phyloP scores from a whole-genome alignment of 53 echinoderm and acorn worm species.

The Glandiceps talaboti region DNA sequence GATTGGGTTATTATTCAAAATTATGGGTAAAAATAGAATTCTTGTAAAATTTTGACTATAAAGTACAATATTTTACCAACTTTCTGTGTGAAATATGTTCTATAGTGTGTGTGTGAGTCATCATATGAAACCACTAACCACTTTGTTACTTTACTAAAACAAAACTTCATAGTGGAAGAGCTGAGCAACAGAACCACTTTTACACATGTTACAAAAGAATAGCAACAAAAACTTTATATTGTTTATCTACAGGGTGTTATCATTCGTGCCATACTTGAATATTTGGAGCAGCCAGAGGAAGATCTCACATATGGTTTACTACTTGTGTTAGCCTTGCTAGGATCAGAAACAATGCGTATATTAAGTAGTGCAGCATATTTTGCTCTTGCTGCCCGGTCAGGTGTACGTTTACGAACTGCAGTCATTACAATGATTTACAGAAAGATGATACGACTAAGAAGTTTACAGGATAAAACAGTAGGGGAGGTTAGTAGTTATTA shows the following conservation, averaged over 20 bases:
- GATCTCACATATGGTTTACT: not conserved
- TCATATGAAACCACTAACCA: no score
- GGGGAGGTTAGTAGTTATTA: not conserved
- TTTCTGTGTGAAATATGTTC: no score
- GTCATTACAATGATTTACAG: not conserved
- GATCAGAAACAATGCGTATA: not conserved
- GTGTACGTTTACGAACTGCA: not conserved
- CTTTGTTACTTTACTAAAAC: no score
- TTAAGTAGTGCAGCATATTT: not conserved
- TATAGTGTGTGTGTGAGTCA: no score
- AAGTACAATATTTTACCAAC: no score
- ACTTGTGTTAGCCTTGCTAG: not conserved
- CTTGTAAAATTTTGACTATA: no score
- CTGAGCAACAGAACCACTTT: no score
- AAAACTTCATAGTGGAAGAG: no score
- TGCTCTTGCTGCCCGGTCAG: not conserved
- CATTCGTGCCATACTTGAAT: not conserved
- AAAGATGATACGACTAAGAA: not conserved
- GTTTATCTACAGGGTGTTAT: not conserved
- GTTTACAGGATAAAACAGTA: not conserved
- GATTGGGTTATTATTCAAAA: no score
- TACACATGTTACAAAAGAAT: no score
- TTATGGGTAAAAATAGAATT: no score
- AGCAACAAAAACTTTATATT: no score
- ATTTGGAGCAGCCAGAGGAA: not conserved